Percentiles rank a stretch among this genome's conserved stretches.
Conservation (phyloP, 2,888 invertebrate species). For the Caenorhabditis imperialis region DNA sequence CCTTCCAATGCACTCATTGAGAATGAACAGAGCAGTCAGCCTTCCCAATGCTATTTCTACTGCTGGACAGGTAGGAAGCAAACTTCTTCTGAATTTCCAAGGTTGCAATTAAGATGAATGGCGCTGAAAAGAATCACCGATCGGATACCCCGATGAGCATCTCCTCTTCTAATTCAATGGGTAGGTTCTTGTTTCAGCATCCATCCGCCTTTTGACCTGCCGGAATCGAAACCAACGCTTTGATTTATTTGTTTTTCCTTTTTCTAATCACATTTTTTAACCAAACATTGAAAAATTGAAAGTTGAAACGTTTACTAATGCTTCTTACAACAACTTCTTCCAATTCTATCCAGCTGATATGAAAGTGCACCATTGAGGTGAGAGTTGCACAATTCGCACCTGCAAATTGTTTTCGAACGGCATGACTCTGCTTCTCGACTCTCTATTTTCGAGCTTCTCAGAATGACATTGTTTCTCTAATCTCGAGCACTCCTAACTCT, state of each 20-base stretch:
- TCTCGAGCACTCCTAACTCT: slow-evolving; percentile 10
- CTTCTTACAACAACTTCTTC: slow-evolving; percentile 39
- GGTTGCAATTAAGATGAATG: slow-evolving; percentile 10
- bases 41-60: slow-evolving; percentile 73
- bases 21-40: slow-evolving; percentile 76
- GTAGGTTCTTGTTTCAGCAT: slow-evolving; percentile 35
- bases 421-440: slow-evolving; percentile 33
- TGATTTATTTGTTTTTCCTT: slow-evolving; percentile 35
- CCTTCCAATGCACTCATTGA: slow-evolving; percentile 63
- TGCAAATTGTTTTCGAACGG: slow-evolving; percentile 41
- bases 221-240: slow-evolving; percentile 25
- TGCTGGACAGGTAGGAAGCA: slow-evolving; percentile 36
- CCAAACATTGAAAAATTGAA: neutral
- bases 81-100: neutral
- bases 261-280: slow-evolving; percentile 30
- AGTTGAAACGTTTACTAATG: slow-evolving; percentile 27
- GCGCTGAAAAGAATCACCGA: slow-evolving; percentile 22
- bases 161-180: slow-evolving; percentile 63
- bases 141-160: slow-evolving; percentile 63
- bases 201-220: slow-evolving; percentile 1
- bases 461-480: slow-evolving; percentile 26
- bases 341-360: slow-evolving; percentile 34
- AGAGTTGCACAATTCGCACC: slow-evolving; percentile 39
- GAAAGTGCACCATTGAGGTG: slow-evolving; percentile 29
- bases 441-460: slow-evolving; percentile 29